phyloP scores from a whole-genome alignment of 2,797 vertebrate species.

The Ciconia nigra region DNA sequence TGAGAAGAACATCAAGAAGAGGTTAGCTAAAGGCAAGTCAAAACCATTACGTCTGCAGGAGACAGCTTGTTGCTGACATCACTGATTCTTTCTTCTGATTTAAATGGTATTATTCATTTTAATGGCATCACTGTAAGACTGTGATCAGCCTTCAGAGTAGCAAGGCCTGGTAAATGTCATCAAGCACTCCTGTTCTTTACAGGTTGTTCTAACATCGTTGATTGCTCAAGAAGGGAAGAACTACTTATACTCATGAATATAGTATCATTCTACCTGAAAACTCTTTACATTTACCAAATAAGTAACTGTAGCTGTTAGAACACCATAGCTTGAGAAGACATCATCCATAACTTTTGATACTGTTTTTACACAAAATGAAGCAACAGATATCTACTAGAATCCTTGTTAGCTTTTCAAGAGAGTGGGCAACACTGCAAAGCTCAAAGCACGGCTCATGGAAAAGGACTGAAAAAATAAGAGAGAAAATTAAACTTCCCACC shows the following conservation, averaged over 20 bases:
- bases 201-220: neutral
- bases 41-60: neutral
- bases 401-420: neutral
- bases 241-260: neutral
- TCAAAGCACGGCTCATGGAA: neutral
- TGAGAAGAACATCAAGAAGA: neutral
- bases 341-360: neutral
- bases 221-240: neutral
- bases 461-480: neutral
- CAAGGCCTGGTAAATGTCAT: slow-evolving; percentile 10
- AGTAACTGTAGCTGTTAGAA: neutral
- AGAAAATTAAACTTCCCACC: neutral
- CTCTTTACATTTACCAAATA: neutral
- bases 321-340: neutral
- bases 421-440: neutral
- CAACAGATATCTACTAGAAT: neutral
- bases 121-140: neutral
- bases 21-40: neutral
- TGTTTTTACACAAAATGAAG: neutral
- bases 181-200: neutral
- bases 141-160: neutral
- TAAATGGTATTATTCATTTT: neutral
- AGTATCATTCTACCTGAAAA: neutral
- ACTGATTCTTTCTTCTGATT: neutral
- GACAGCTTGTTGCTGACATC: neutral